Conservation (phyloP, 2,797 vertebrate species). For the Pampus argenteus region DNA sequence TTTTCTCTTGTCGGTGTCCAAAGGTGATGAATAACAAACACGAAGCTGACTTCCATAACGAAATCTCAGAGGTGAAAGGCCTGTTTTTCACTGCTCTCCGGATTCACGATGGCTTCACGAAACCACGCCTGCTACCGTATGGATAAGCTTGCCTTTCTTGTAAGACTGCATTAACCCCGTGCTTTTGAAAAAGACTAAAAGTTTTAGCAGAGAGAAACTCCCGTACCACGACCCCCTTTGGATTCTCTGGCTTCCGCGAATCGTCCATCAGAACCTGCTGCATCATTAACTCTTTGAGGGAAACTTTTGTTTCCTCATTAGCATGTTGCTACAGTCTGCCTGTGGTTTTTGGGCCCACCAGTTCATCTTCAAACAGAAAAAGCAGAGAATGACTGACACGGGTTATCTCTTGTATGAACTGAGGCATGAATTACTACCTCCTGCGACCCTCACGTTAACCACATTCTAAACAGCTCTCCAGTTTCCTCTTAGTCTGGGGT, state of each 20-base stretch:
- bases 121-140: constrained; percentile 51
- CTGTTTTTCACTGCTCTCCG: constrained; percentile 47
- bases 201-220: constrained; percentile 34
- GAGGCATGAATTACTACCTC: constrained; percentile 81
- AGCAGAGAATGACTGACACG: constrained; percentile 57
- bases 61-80: constrained; percentile 42
- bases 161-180: constrained; percentile 64
- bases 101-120: constrained; percentile 20
- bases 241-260: constrained; percentile 33
- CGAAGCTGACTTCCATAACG: constrained; percentile 52
- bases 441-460: constrained; percentile 55
- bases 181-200: constrained; percentile 53
- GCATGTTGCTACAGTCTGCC: constrained; percentile 35
- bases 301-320: constrained; percentile 25
- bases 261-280: constrained; percentile 45
- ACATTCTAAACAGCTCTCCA: constrained; percentile 42
- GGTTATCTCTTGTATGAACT: constrained; percentile 54
- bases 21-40: constrained; percentile 47
- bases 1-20: constrained; percentile 52
- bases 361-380: constrained; percentile 49
- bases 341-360: constrained; percentile 28
- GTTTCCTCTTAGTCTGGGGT: constrained; percentile 35
- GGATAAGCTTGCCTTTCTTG: constrained; percentile 74
- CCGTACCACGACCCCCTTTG: neutral
- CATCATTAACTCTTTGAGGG: constrained; percentile 38